phyloP scores from a whole-genome alignment of 2,113 vertebrate genomes.

The Aplodontia rufa region DNA sequence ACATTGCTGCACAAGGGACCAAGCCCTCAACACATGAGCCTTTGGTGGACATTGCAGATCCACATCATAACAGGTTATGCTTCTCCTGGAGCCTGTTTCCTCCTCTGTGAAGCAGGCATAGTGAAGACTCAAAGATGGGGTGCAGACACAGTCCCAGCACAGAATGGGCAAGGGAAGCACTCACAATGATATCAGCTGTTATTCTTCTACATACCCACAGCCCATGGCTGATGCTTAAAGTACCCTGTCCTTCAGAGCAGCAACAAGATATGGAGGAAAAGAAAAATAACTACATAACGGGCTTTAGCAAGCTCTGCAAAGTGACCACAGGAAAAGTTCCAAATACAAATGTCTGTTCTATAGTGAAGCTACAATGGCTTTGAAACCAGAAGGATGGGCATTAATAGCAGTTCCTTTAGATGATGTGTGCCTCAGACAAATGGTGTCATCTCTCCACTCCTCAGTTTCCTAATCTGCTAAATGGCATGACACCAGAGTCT shows the following conservation, averaged over 20 bases:
- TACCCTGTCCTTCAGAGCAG: background rate
- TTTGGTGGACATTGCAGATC: background rate
- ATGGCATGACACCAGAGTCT: too few species aligned
- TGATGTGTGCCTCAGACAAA: background rate
- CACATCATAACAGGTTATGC: background rate
- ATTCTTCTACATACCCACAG: fast-evolving
- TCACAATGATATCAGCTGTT: background rate
- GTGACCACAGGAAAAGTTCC: background rate
- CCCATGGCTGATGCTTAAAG: background rate
- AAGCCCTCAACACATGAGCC: background rate
- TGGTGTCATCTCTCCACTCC: background rate
- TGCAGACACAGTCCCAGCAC: background rate
- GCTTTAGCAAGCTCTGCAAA: background rate
- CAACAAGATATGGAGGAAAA: background rate
- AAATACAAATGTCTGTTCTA: background rate
- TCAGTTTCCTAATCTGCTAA: background rate
- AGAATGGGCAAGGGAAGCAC: fast-evolving
- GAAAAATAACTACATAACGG: background rate
- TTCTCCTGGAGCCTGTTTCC: background rate
- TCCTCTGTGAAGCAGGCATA: background rate
- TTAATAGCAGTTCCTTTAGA: background rate
- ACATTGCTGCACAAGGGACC: too few species aligned
- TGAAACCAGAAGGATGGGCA: background rate
- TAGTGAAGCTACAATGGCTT: background rate
- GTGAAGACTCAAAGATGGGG: background rate